Evolutionary conservation across 2,888 invertebrate genomes (phyloP).

Genomic region (Mesopsocus fuscifrons): DNA sequence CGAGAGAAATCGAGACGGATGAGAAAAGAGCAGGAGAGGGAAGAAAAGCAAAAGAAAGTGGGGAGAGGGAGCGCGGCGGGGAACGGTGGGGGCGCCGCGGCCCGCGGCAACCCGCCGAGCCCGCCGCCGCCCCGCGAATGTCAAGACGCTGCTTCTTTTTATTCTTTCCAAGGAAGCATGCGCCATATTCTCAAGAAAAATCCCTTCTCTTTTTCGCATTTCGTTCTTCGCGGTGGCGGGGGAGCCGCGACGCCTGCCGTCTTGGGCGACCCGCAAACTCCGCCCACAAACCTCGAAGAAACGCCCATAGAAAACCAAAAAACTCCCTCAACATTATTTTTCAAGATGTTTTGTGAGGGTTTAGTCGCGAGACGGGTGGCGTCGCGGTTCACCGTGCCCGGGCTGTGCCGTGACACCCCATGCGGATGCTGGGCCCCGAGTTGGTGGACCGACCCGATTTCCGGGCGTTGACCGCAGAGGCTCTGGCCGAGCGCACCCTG

Average conservation of each 20-base stretch:
- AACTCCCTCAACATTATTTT: conserved; percentile 10
- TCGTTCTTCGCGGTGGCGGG: conserved; percentile 3
- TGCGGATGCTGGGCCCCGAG: conserved; percentile 4
- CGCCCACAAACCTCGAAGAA: conserved; percentile 10
- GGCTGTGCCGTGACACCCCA: not conserved
- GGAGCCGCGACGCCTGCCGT: conserved; percentile 10
- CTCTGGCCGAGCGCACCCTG: conserved; percentile 63
- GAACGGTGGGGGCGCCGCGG: not conserved
- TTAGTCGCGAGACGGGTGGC: conserved; percentile 1
- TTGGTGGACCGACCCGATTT: conserved; percentile 1
- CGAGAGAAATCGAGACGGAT: no score
- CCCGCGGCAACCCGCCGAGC: not conserved
- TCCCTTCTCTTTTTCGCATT: conserved; percentile 9
- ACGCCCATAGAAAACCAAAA: conserved; percentile 11
- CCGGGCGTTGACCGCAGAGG: conserved; percentile 47
- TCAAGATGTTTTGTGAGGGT: conserved; percentile 7
- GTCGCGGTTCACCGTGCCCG: not conserved
- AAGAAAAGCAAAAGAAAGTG: not conserved
- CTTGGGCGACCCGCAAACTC: conserved; percentile 10
- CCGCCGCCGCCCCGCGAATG: not conserved
- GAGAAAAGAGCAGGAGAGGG: no score
- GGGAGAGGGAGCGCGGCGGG: not conserved
- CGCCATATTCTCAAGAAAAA: conserved; percentile 10
- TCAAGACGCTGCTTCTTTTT: conserved; percentile 7
- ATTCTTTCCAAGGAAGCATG: conserved; percentile 8